Evolutionary conservation across 2,888 invertebrate species (phyloP).

Genomic region (Schizotus pectinicornis): DNA sequence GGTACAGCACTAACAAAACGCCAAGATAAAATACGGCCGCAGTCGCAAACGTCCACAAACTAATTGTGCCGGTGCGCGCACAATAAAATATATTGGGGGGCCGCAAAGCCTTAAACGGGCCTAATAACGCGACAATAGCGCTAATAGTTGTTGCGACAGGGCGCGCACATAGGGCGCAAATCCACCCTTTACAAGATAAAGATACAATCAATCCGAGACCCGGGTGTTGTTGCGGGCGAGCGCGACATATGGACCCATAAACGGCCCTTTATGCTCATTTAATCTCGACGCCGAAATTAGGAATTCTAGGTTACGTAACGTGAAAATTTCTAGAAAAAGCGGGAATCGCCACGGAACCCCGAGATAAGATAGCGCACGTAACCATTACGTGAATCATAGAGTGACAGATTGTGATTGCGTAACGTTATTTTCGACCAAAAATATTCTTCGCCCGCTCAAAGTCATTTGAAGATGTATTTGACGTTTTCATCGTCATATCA

Average conservation of each 20-base stretch:
- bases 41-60: too few relatives aligned
- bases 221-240: slow-evolving; percentile 35
- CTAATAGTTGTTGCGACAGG: slow-evolving; percentile 45
- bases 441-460: too few relatives aligned
- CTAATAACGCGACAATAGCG: slow-evolving; percentile 49
- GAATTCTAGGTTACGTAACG: neutral
- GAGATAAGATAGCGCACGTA: too few relatives aligned
- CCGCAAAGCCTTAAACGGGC: slow-evolving; percentile 20
- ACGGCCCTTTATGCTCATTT: slow-evolving; percentile 14
- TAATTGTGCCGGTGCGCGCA: too few relatives aligned
- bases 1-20: slow-evolving; percentile 10
- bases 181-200: slow-evolving; percentile 52
- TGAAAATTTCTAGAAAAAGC: neutral
- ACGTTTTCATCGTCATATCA: too few relatives aligned
- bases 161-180: slow-evolving; percentile 45
- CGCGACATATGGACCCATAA: slow-evolving; percentile 29
- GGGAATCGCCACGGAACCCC: too few relatives aligned
- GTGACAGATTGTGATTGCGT: too few relatives aligned
- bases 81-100: neutral
- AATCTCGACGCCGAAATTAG: neutral
- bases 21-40: slow-evolving; percentile 2
- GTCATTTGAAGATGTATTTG: too few relatives aligned
- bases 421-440: too few relatives aligned
- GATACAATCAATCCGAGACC: slow-evolving; percentile 52
- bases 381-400: too few relatives aligned